Percentiles rank a stretch among this genome's conserved stretches.
phyloP scores from a whole-genome alignment of 1,140 invertebrate species.

The Antheraea pernyi region DNA sequence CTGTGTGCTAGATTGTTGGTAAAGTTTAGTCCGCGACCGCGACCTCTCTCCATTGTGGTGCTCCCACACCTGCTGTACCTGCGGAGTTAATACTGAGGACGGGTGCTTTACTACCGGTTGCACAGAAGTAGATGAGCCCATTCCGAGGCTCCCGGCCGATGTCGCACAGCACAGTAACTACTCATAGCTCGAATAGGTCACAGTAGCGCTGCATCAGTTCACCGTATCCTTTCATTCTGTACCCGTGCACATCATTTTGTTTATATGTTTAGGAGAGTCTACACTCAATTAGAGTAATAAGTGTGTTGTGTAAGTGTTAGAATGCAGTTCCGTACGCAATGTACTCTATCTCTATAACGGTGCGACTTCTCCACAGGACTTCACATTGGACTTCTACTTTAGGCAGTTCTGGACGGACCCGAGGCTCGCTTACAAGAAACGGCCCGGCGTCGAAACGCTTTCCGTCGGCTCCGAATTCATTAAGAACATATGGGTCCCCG shows the following conservation, averaged over 20 bases:
- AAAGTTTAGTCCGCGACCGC: not conserved
- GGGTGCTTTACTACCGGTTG: not conserved
- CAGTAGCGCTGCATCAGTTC: slow-evolving; percentile 4
- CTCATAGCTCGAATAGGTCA: slow-evolving; percentile 1
- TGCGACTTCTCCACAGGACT: slow-evolving; percentile 86
- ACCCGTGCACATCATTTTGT: slow-evolving; percentile 10
- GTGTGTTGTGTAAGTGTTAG: slow-evolving; percentile 10
- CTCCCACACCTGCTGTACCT: not conserved
- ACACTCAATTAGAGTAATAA: not conserved
- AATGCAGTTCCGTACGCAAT: not conserved
- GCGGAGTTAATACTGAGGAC: not conserved
- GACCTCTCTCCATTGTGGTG: not conserved
- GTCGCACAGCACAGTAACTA: too few relatives aligned
- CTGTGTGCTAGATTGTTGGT: slow-evolving; percentile 32
- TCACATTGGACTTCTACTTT: slow-evolving; percentile 99
- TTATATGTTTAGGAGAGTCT: slow-evolving; percentile 1
- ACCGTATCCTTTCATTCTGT: not conserved
- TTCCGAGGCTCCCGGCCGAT: too few relatives aligned
- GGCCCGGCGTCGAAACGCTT: slow-evolving; percentile 91
- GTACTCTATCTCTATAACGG: not conserved
- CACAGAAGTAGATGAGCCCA: not conserved
- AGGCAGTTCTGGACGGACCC: slow-evolving; percentile 99
- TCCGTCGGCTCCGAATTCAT: slow-evolving; percentile 96
- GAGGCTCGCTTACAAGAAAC: slow-evolving; percentile 92
- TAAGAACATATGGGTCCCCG: slow-evolving; percentile 98